phyloP scores from a whole-genome alignment of 2,888 invertebrate species.

The Thymelicus acteon region DNA sequence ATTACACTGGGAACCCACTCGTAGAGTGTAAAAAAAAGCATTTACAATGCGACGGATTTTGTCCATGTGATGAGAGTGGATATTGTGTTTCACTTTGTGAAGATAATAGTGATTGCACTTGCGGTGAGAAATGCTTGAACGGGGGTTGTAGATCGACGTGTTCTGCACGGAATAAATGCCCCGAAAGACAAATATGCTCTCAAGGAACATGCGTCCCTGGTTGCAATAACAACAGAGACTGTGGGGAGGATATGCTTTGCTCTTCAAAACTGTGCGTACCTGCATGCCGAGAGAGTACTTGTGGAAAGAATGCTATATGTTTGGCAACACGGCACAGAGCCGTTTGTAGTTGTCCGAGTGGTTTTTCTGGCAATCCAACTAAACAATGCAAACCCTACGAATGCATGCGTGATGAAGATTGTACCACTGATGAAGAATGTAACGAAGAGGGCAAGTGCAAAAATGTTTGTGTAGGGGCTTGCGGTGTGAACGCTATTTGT shows the following conservation, averaged over 20 bases:
- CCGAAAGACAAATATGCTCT: constrained; percentile 90
- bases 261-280: constrained; percentile 87
- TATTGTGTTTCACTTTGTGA: constrained; percentile 91
- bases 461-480: constrained; percentile 92
- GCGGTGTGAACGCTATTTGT: constrained; percentile 94
- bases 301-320: constrained; percentile 93
- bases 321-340: constrained; percentile 92
- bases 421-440: constrained; percentile 91
- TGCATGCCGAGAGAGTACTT: constrained; percentile 89
- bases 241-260: constrained; percentile 91
- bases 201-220: constrained; percentile 91
- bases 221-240: constrained; percentile 92
- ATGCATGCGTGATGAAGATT: constrained; percentile 90
- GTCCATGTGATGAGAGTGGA: constrained; percentile 92
- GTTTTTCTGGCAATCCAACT: constrained; percentile 92
- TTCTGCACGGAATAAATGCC: constrained; percentile 87
- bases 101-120: constrained; percentile 88
- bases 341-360: constrained; percentile 94
- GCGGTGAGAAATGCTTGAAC: constrained; percentile 91
- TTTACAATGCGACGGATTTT: constrained; percentile 89
- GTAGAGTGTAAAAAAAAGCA: constrained; percentile 90
- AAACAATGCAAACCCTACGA: constrained; percentile 91
- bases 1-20: constrained; percentile 92
- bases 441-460: constrained; percentile 88
- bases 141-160: constrained; percentile 91